Percentiles rank a stretch among this genome's conserved stretches.
These are phyloP conservation scores for Florisuga fusca DNA, from an alignment of 2,797 vertebrate genomes.

Conservation along the genomic window DNA sequence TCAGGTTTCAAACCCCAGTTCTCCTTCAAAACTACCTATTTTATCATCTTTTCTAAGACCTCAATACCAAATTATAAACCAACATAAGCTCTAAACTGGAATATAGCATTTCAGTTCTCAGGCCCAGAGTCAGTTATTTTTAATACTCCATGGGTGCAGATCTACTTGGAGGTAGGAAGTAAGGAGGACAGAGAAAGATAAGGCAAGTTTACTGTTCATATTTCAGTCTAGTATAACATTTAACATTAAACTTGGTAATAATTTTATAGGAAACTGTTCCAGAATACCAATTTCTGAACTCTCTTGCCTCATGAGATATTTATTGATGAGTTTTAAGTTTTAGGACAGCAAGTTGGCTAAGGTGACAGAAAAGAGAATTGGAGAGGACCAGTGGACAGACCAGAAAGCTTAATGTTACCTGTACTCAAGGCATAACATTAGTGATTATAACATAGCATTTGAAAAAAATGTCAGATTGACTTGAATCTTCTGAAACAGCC, in stretches of 20 bases:
- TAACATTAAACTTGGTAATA: conserved; percentile 44
- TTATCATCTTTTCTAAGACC: not conserved
- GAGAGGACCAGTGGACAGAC: not conserved
- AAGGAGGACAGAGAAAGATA: not conserved
- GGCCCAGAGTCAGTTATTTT: not conserved
- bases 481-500: not conserved
- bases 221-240: conserved; percentile 21
- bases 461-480: not conserved
- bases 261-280: conserved; percentile 8
- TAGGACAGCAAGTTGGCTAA: not conserved
- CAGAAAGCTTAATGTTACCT: not conserved
- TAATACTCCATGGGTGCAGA: not conserved
- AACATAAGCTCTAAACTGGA: not conserved
- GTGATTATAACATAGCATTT: not conserved
- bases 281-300: conserved; percentile 36
- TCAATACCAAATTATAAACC: not conserved
- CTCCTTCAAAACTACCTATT: not conserved
- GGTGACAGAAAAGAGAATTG: not conserved
- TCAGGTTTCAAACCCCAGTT: not conserved
- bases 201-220: conserved; percentile 30
- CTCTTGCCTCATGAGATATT: conserved; percentile 5
- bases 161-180: not conserved
- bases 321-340: not conserved
- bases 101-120: not conserved
- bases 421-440: not conserved